Percentiles rank a stretch among this genome's conserved stretches.
Conservation (phyloP, 2,113 vertebrate genomes). For the Pontoporia blainvillei region DNA sequence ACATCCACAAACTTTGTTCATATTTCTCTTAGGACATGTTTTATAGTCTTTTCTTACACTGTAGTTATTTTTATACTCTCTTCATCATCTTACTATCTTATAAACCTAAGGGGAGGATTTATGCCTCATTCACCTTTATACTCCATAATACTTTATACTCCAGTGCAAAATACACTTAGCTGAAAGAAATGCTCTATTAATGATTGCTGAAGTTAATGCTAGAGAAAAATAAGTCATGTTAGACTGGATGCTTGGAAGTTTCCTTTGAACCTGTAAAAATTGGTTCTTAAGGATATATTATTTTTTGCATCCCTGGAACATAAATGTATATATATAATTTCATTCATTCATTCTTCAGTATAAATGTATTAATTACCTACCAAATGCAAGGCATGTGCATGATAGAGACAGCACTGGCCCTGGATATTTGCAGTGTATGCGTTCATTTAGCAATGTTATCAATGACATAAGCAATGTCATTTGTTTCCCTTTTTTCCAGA, state of each 20-base stretch:
- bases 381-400: not conserved
- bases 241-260: not conserved
- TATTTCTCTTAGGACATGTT: not conserved
- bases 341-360: not conserved
- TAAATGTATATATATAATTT: not conserved
- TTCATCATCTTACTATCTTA: not conserved
- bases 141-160: not conserved
- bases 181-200: not conserved
- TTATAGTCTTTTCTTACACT: not conserved
- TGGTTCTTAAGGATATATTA: not conserved
- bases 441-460: not conserved
- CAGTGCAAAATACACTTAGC: not conserved
- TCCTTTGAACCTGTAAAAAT: not conserved
- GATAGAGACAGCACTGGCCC: not conserved
- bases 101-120: not conserved
- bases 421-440: not conserved
- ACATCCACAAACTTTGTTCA: not conserved
- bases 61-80: not conserved
- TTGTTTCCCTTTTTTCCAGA: not conserved
- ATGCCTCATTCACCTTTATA: not conserved
- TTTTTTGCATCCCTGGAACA: not conserved
- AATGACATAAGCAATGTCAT: not conserved
- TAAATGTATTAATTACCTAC: not conserved
- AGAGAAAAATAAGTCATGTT: not conserved
- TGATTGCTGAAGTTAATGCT: not conserved